Evolutionary conservation across 2,888 invertebrate genomes (phyloP).

Genomic region (Hoplodrina ambigua): DNA sequence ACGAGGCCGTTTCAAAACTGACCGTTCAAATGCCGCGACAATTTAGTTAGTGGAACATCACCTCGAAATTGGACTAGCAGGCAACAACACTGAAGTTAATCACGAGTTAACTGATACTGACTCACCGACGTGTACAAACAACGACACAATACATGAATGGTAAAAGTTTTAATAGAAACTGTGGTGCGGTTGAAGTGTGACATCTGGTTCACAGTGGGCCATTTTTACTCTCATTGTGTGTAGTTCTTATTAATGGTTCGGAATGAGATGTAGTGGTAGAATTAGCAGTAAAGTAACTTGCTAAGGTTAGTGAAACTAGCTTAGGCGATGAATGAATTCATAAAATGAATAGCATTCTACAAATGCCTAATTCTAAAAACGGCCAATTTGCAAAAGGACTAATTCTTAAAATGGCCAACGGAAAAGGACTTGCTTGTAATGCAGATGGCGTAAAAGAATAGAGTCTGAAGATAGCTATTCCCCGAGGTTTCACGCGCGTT

Average conservation of each 20-base stretch:
- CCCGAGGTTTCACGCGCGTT: too few relatives aligned
- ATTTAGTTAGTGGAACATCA: conserved; percentile 34
- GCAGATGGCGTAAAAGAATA: neutral
- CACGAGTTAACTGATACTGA: conserved; percentile 41
- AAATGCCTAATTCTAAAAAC: too few relatives aligned
- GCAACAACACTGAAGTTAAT: conserved; percentile 44
- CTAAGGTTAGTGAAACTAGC: neutral
- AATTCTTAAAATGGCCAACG: too few relatives aligned
- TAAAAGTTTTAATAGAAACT: conserved; percentile 17
- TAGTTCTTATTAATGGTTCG: neutral
- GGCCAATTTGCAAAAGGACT: too few relatives aligned
- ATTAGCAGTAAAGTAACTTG: neutral
- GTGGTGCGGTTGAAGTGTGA: neutral
- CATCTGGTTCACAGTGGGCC: neutral
- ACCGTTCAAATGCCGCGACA: conserved; percentile 3
- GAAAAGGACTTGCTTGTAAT: neutral
- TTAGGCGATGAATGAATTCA: too few relatives aligned
- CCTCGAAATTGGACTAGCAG: conserved; percentile 28
- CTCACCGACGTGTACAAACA: conserved; percentile 23
- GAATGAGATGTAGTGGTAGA: neutral
- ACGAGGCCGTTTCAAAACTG: neutral
- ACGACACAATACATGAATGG: neutral
- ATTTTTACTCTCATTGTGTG: neutral
- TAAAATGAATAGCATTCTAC: too few relatives aligned
- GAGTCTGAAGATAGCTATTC: too few relatives aligned